Base-by-base conservation (phyloP, 2,888 invertebrate genomes). In the Bugula neritina region DNA sequence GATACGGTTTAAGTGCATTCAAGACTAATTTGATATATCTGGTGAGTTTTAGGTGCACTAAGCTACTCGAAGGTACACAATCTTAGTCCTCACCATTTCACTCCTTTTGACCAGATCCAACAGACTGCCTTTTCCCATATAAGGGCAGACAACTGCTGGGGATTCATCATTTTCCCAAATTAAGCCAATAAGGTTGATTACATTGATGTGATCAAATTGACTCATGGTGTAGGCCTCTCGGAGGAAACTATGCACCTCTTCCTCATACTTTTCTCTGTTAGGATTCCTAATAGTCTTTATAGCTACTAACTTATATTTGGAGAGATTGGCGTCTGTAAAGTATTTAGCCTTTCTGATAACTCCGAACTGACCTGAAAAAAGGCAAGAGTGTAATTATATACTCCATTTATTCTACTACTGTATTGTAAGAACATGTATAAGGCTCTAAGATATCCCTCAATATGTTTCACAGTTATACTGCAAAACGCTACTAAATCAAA, bases 121-220 rank as follows among this genome's bases (percentile, higher is more conserved):
- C 5, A 63, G 63, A 27, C 63, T 63, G 10, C 63, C 63, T 34
- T 63, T 63, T 13, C 63, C 63, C 63, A 63, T 63, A 63, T 63
- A 63, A 29, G 63, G 63, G 63, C 63, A 63, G 21, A 63, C 63
- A 63, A 63, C 63, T 25, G 31, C 63, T 31, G 63, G 63, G 3
- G 21, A 31, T 34, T 63, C 63, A 25, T 31, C 31, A 10, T 5
- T 21, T 31, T 63, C 63, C 63, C 63, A 63, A 13, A 63, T 34
- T 13, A 63, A 13, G 13, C 63, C 63, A n/a, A 63, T 63, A 5
- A 63, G 31, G 31, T 63, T 63, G 63, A 63, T 27, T 27, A 63
- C 63, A 63, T 63, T 63, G 13, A 63, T 27, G n/a, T 63, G 63
- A 63, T 63, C 63, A 63, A 63, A 63, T 31, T 27, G 29, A 27